A percentile compares a stretch with the other conserved stretches of the same genome.
Evolutionary conservation across 1,140 invertebrate genomes (phyloP).

Genomic region (Drosophila littoralis): DNA sequence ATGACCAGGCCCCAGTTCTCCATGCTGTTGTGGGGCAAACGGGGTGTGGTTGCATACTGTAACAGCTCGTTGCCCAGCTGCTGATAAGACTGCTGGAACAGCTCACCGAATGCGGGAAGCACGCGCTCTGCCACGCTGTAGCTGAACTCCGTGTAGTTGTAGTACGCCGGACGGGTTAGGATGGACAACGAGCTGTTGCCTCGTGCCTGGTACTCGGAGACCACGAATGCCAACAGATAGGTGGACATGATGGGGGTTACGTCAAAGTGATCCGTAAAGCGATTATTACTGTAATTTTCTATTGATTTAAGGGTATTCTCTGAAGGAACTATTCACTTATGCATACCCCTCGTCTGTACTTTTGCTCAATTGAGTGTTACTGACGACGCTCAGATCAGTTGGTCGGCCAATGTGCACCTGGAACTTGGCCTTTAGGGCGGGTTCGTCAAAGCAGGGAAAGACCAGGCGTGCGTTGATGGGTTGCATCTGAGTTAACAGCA

Average conservation of each 20-base stretch:
- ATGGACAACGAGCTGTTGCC: conserved; percentile 84
- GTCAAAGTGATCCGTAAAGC: conserved; percentile 53
- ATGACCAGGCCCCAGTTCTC: conserved; percentile 93
- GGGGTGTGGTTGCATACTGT: conserved; percentile 90
- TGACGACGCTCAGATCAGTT: conserved; percentile 85
- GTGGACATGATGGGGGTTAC: conserved; percentile 90
- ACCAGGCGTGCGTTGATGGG: conserved; percentile 92
- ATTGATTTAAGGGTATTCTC: neutral
- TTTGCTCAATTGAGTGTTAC: conserved; percentile 82
- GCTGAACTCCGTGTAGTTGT: conserved; percentile 86
- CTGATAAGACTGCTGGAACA: conserved; percentile 84
- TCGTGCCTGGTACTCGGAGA: conserved; percentile 88
- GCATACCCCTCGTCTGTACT: conserved; percentile 35
- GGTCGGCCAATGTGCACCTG: conserved; percentile 87
- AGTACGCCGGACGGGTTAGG: conserved; percentile 87
- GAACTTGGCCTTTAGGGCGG: conserved; percentile 92
- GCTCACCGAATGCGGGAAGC: conserved; percentile 83
- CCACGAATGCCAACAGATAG: conserved; percentile 89
- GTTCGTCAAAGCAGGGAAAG: conserved; percentile 96
- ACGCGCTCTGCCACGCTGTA: conserved; percentile 85
- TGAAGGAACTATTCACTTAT: neutral
- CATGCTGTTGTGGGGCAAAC: conserved; percentile 91
- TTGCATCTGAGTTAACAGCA: conserved; percentile 92
- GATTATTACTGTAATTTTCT: conserved; percentile 25
- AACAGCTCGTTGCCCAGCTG: conserved; percentile 84